These are phyloP conservation scores for Hylomyscus alleni DNA, from an alignment of 2,797 vertebrate genomes.

Conservation along the genomic window DNA sequence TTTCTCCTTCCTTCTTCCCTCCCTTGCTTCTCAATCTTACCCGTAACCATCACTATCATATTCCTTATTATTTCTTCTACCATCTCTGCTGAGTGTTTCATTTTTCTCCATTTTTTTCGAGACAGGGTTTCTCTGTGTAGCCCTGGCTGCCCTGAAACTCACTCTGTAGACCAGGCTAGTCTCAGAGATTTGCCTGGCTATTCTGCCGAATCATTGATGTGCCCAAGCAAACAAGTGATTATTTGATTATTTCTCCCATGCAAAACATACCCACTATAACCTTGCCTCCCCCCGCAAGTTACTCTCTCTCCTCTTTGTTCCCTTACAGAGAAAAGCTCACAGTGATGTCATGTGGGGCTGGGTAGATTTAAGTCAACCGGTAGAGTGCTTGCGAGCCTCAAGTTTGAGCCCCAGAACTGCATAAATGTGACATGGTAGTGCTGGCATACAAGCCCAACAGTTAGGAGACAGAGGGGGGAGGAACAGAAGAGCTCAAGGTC, in stretches of 20 bases:
- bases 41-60: not conserved
- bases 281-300: not conserved
- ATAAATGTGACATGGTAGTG: not conserved
- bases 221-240: not conserved
- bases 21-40: not conserved
- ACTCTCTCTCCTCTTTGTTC: not conserved
- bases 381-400: not conserved
- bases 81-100: not conserved
- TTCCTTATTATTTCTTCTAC: not conserved
- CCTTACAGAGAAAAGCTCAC: not conserved
- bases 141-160: not conserved
- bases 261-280: not conserved
- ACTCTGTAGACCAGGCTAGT: not conserved
- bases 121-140: not conserved
- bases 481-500: not conserved
- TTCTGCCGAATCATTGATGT: not conserved
- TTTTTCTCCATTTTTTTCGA: not conserved
- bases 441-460: not conserved
- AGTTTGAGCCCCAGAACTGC: not conserved
- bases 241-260: not conserved
- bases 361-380: not conserved
- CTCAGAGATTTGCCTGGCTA: not conserved
- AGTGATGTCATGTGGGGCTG: not conserved
- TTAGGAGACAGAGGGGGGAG: not conserved
- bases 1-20: not conserved